Evolutionary conservation across 64 coral and sea anemone genomes (phyloP).

Genomic region (Pocillopora damicornis): DNA sequence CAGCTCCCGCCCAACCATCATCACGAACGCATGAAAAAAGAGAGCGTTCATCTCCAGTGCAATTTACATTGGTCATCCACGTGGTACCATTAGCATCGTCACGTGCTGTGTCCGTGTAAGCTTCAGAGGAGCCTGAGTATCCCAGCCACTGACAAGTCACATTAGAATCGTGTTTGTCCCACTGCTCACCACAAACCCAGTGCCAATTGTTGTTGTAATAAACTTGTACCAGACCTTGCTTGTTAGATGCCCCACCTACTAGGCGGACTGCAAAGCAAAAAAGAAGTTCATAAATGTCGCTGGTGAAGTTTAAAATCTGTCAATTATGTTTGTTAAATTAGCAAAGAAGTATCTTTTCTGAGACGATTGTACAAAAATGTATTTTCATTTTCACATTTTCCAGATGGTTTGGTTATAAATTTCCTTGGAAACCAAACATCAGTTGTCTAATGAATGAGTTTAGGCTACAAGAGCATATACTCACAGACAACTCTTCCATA

Average conservation of each 20-base stretch:
- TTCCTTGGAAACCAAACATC: too few relatives aligned
- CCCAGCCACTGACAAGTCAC: conserved; percentile 14
- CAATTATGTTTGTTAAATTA: too few relatives aligned
- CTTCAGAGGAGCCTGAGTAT: background rate
- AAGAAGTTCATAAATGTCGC: background rate
- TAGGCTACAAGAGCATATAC: too few relatives aligned
- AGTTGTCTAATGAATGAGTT: too few relatives aligned
- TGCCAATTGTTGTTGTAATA: background rate
- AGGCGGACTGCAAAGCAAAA: background rate
- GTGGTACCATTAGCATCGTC: background rate
- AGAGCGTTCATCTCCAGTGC: background rate
- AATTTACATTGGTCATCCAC: conserved; percentile 5
- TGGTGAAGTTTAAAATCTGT: too few relatives aligned
- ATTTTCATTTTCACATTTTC: too few relatives aligned
- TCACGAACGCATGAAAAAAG: background rate
- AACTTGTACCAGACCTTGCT: background rate
- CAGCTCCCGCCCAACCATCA: background rate
- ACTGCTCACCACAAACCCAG: background rate
- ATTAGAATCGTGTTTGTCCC: background rate
- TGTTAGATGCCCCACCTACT: background rate
- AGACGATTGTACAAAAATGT: too few relatives aligned
- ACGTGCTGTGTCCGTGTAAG: background rate
- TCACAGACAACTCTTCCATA: too few relatives aligned
- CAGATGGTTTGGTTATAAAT: too few relatives aligned
- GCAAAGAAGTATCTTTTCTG: too few relatives aligned